Evolutionary conservation across 2,113 vertebrate species (phyloP).

Genomic region (Catharus fuscescens): DNA sequence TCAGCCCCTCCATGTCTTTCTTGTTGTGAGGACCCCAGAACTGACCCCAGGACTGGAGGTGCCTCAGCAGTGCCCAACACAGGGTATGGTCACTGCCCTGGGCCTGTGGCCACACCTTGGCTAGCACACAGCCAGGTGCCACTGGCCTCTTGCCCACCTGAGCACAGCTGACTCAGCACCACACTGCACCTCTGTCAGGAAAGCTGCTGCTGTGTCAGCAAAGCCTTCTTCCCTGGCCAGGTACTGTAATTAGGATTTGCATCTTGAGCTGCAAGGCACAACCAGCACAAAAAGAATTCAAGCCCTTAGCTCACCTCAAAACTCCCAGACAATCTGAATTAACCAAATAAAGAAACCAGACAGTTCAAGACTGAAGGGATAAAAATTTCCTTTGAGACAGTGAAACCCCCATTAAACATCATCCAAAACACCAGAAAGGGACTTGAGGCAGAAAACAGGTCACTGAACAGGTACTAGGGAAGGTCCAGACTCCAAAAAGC

Average conservation of each 20-base stretch:
- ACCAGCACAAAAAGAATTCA: background rate
- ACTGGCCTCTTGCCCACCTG: background rate
- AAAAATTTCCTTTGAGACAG: background rate
- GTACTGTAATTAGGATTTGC: background rate
- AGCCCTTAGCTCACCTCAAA: background rate
- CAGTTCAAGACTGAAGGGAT: background rate
- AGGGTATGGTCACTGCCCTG: background rate
- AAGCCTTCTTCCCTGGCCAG: background rate
- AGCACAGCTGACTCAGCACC: background rate
- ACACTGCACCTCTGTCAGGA: background rate
- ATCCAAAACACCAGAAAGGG: background rate
- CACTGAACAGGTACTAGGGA: accelerated
- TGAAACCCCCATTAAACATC: background rate
- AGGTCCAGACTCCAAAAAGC: background rate
- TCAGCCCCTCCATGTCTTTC: accelerated
- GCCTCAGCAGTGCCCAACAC: background rate
- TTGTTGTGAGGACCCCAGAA: accelerated
- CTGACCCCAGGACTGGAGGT: background rate
- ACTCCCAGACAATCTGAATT: background rate
- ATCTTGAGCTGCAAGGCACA: background rate
- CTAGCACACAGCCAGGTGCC: background rate
- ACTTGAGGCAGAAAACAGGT: background rate
- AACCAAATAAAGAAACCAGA: background rate
- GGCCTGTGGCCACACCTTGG: background rate
- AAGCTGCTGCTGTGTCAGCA: background rate